Conservation (phyloP, 2,888 invertebrate genomes). For the Rotaria socialis region DNA sequence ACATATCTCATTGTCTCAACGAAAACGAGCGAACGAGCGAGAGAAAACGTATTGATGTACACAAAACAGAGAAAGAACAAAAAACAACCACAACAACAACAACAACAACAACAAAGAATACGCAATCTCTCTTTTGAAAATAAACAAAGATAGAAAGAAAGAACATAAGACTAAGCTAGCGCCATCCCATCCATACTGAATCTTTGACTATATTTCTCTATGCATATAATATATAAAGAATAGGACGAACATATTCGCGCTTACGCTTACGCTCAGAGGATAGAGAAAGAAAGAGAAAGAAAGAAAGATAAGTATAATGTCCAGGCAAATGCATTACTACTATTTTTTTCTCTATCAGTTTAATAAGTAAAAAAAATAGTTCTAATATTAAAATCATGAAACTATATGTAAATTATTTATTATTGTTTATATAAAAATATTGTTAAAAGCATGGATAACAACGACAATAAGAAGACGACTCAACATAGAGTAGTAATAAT, state of each 20-base stretch:
- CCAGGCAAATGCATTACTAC: not conserved
- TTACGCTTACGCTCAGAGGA: not conserved
- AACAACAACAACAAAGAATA: not conserved
- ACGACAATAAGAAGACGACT: not conserved
- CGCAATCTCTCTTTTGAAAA: not conserved
- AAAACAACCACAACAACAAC: slow-evolving; percentile 10
- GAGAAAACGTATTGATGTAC: not conserved
- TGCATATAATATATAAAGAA: not conserved
- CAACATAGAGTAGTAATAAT: not conserved
- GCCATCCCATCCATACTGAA: slow-evolving; percentile 21
- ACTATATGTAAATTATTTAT: not conserved
- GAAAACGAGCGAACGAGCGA: not conserved
- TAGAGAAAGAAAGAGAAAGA: not conserved
- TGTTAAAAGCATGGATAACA: not conserved
- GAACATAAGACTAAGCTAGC: slow-evolving; percentile 19
- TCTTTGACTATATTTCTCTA: slow-evolving; percentile 4
- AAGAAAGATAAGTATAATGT: not conserved
- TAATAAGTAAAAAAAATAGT: not conserved
- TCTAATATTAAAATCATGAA: no score
- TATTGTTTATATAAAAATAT: not conserved
- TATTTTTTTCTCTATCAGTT: not conserved
- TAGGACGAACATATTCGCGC: not conserved
- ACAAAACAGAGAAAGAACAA: not conserved
- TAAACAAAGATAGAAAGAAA: slow-evolving; percentile 9
- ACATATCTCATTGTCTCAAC: not conserved